Base-by-base conservation (phyloP, 37 sponge, comb jelly and placozoan genomes). In the Tethya wilhelma region DNA sequence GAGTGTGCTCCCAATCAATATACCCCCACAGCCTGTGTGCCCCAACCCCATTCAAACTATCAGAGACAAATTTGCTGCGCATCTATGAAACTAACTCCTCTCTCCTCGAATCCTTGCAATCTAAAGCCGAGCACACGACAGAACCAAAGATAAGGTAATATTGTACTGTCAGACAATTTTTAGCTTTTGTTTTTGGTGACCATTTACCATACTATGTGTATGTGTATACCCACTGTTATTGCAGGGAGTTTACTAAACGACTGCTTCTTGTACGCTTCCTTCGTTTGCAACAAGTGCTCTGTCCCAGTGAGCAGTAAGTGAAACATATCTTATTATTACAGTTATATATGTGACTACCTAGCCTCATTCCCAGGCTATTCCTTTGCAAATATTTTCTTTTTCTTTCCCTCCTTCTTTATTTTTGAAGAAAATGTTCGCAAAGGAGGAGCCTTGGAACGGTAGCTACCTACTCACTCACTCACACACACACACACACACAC, bases 31-130 rank as follows among this genome's bases (percentile, higher is more conserved):
- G n/a, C n/a, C n/a, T n/a, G n/a, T n/a, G n/a, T n/a, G n/a, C n/a
- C n/a, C n/a, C n/a, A n/a, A n/a, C n/a, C n/a, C 94, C 94, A 0
- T 93, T 93, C 41, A n/a, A 73, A 30, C 90, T 87, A 30, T 83
- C 83, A 0, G 90, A 90, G 73, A 59, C 33, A 30, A 93, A 93
- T 55, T 49, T 93, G 26, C 38, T 80, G 42, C 57, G 79, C 33
- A 43, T 93, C 14, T 82, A 69, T 37, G 80, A 86, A 28, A 89
- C 86, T 72, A 75, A 75, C 39, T 8, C 26, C 2, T 25, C 36
- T 2, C 38, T 38, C 59, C 76, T 86, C 38, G 32, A 86, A 46
- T 11, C 56, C 26, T 46, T 86, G 8, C 25, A 32, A 14, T 26
- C 44, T 32, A 45, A 42, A 56, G 45, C 53, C 22, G 77, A 78